A percentile compares a stretch with the other conserved stretches of the same genome.
phyloP scores from a whole-genome alignment of 1,140 invertebrate genomes.

The Ridgeia piscesae region DNA sequence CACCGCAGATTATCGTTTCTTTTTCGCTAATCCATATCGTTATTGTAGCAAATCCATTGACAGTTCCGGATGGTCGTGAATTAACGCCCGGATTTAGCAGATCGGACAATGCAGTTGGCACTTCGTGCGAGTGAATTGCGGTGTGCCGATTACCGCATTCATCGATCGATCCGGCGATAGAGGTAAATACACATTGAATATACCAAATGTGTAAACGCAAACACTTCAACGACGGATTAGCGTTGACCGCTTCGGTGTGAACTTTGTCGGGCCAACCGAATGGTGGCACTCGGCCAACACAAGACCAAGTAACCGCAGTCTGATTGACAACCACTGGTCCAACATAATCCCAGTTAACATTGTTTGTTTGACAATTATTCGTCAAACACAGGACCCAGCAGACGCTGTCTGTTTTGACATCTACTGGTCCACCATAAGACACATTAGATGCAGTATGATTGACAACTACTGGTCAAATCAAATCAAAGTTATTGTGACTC shows the following conservation, averaged over 20 bases:
- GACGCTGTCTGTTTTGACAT: too few relatives aligned
- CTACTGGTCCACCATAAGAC: too few relatives aligned
- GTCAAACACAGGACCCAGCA: too few relatives aligned
- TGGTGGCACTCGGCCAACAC: background rate
- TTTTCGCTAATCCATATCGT: background rate
- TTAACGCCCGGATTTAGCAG: background rate
- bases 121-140: background rate
- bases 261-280: background rate
- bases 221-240: background rate
- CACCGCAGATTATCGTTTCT: background rate
- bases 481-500: too few relatives aligned
- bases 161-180: background rate
- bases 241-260: background rate
- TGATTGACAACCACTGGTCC: background rate
- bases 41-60: slow-evolving; percentile 1
- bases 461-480: too few relatives aligned
- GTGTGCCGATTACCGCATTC: background rate
- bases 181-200: too few relatives aligned
- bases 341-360: too few relatives aligned
- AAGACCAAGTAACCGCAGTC: background rate
- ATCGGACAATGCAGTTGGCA: background rate
- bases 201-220: background rate
- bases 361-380: too few relatives aligned
- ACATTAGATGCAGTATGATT: too few relatives aligned
- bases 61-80: background rate